Evolutionary conservation across 2,888 invertebrate species (phyloP), one percentile per base, ranked within the genome.

Genomic region (Acanthosoma haemorrhoidale): DNA sequence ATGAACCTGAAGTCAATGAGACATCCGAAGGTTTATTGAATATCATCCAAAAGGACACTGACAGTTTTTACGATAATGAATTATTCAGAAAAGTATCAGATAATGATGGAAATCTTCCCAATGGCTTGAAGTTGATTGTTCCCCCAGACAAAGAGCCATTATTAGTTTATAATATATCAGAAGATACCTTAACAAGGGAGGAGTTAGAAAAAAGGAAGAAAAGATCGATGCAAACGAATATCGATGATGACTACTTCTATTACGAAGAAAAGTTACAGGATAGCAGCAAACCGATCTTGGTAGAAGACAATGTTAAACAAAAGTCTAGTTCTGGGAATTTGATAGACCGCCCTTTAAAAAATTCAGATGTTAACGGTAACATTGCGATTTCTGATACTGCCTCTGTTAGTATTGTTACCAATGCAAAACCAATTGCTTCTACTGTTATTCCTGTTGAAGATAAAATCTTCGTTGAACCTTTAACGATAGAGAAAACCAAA

Each of bases 41-140:
- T n/a, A 13, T 51, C n/a, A 2, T 25, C 25, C 25, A 32, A 15
- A n/a, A n/a, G 3, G 36, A 60, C 3, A 5, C 18, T 8, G 64
- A 64, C 31, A 21, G 11, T 3, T 64, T 31, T 43, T 64, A 64
- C 31, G 64, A 64, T 16, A 43, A 25, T 31, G 64, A 64, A 43
- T n/a, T 64, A 9, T 41, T 64, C 8, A 36, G 38, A 11, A 64
- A 64, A 41, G 2, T 41, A 25, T 25, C 41, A 2, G 39, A 41
- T 16, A 9, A 2, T 31, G 31, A 41, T 43, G 64, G 64, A 9
- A 29, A 64, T 15, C 43, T 64, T 9, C 64, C 64, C 3, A 21
- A 2, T 1, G 32, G 64, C 6, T 43, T 64, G 6, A 51, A 51
- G 29, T 16, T 38, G 18, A 29, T 64, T 15, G 29, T 38, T 13